phyloP scores from a whole-genome alignment of 2,113 vertebrate genomes.

The mouse (Mus musculus) region DNA sequence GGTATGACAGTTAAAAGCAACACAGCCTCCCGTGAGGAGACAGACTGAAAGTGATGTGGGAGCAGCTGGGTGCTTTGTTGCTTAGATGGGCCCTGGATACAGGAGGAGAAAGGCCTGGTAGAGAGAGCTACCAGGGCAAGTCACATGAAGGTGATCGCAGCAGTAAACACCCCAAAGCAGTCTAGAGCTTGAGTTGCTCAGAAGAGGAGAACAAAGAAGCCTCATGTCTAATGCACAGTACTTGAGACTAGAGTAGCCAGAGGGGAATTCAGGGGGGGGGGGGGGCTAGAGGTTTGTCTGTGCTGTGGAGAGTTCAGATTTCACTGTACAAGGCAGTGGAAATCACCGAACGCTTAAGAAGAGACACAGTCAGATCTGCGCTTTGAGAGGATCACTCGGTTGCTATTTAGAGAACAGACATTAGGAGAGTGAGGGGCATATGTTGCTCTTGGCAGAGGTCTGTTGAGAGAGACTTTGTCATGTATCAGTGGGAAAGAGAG shows the following conservation, averaged over 20 bases:
- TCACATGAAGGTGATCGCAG: background rate
- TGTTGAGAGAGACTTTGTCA: background rate
- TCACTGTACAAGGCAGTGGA: background rate
- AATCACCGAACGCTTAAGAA: background rate
- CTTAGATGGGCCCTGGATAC: background rate
- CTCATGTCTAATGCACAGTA: background rate
- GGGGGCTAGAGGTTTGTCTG: background rate
- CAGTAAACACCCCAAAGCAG: background rate
- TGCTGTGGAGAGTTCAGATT: background rate
- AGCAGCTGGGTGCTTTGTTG: background rate
- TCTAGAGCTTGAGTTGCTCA: background rate
- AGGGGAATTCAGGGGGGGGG: background rate
- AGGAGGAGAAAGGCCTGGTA: background rate
- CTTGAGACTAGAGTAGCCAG: background rate
- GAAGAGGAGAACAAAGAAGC: background rate
- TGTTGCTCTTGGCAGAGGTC: background rate
- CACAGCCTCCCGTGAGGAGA: background rate
- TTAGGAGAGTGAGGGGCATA: background rate
- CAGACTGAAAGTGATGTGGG: background rate
- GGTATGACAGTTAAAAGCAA: background rate
- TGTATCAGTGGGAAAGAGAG: background rate
- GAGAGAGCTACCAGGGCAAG: background rate
- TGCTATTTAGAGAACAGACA: background rate
- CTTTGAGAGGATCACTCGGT: background rate
- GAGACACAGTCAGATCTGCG: background rate